A percentile compares a stretch with the other conserved stretches of the same genome.
Evolutionary conservation across 2,113 vertebrate species (phyloP).

Genomic region (Corvus moneduloides): DNA sequence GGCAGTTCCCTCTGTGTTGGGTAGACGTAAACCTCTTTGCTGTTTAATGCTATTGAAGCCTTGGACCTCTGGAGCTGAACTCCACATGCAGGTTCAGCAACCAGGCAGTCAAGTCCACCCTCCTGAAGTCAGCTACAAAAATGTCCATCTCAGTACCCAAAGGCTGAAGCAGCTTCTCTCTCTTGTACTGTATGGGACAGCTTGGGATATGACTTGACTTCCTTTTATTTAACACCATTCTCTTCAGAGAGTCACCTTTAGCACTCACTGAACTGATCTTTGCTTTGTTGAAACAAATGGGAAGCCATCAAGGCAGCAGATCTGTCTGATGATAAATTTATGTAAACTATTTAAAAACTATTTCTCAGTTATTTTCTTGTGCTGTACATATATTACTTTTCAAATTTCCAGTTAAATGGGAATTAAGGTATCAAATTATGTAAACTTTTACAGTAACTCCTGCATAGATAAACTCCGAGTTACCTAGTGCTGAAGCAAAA

Average conservation of each 20-base stretch:
- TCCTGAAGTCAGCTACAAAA: not conserved
- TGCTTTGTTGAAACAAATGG: not conserved
- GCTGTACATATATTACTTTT: not conserved
- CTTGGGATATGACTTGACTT: not conserved
- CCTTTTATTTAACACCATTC: not conserved
- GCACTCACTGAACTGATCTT: not conserved
- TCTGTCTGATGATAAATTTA: not conserved
- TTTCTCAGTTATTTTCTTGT: not conserved
- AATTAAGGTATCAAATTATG: not conserved
- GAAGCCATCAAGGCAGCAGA: not conserved
- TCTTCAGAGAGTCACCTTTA: not conserved
- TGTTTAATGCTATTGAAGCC: not conserved
- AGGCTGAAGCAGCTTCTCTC: not conserved
- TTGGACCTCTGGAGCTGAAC: not conserved
- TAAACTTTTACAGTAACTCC: not conserved
- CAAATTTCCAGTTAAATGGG: not conserved
- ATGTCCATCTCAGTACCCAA: not conserved
- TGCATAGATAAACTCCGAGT: not conserved
- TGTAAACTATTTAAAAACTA: not conserved
- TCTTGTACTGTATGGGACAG: not conserved
- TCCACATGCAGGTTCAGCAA: not conserved
- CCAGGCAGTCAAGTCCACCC: not conserved
- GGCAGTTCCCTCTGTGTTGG: not conserved
- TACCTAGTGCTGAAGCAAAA: not conserved
- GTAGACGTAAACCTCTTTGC: constrained; percentile 45